Percentiles rank a stretch among this genome's conserved stretches.
Conservation (phyloP, 2,797 vertebrate genomes). For the Molossus molossus region DNA sequence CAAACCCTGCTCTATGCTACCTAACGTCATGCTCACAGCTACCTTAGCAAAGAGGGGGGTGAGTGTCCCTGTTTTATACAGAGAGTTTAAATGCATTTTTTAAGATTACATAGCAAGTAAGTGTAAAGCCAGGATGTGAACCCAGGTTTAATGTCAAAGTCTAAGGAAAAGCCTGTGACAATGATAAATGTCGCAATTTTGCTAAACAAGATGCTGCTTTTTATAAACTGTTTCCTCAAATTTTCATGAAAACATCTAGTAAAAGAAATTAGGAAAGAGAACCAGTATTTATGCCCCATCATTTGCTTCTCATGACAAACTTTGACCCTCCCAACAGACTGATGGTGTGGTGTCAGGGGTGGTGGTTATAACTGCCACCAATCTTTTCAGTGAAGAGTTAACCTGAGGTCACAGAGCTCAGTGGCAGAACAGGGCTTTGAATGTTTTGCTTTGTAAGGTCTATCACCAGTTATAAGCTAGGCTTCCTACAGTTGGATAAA, state of each 20-base stretch:
- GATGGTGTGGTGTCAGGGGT: fast-evolving
- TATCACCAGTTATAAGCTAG: background rate
- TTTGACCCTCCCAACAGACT: background rate
- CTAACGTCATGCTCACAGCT: background rate
- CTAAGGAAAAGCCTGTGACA: background rate
- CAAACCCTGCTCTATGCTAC: background rate
- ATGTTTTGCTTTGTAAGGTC: background rate
- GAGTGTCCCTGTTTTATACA: fast-evolving
- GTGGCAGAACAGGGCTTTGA: background rate
- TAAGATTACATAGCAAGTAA: background rate
- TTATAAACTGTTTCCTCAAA: background rate
- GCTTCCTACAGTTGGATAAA: background rate
- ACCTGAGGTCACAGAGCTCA: background rate
- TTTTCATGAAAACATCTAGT: background rate
- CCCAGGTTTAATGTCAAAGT: background rate
- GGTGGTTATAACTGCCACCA: no score
- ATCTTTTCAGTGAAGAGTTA: background rate
- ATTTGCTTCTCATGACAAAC: background rate
- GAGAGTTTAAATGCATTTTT: background rate
- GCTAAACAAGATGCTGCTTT: background rate
- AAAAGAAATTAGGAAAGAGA: background rate
- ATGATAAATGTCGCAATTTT: background rate
- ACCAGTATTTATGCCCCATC: background rate
- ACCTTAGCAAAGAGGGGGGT: background rate
- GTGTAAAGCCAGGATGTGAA: background rate